These are phyloP conservation scores for Balanococcus diminutus DNA, from an alignment of 2,888 invertebrate species.

Conservation along the genomic window DNA sequence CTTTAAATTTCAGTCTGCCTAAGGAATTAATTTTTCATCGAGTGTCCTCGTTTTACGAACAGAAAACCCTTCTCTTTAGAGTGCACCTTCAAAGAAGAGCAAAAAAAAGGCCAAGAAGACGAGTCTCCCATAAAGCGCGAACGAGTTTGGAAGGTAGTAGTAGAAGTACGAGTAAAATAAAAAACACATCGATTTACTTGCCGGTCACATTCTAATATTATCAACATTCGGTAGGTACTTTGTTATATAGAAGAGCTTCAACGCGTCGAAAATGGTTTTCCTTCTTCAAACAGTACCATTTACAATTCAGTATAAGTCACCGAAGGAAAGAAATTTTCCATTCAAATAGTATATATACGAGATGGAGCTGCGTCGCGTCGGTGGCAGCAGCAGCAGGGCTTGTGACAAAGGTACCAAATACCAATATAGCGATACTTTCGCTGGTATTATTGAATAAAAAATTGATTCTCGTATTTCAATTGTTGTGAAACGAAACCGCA, in stretches of 20 bases:
- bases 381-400: not conserved
- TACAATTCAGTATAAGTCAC: conserved; percentile 6
- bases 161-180: not conserved
- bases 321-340: not conserved
- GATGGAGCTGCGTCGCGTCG: not conserved
- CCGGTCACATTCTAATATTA: conserved; percentile 10
- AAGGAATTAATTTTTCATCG: conserved; percentile 3
- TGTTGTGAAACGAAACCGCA: conserved; percentile 6
- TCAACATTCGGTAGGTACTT: conserved; percentile 1
- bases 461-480: conserved; percentile 17
- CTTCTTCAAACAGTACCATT: conserved; percentile 18
- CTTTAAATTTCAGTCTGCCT: not conserved
- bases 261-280: not conserved
- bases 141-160: not conserved
- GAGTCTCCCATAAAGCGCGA: not conserved
- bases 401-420: not conserved
- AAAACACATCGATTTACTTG: not conserved
- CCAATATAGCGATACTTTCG: too few species aligned
- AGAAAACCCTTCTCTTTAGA: too few species aligned
- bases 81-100: not conserved
- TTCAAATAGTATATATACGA: not conserved
- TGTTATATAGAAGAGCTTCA: not conserved
- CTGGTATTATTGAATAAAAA: not conserved
- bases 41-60: not conserved
- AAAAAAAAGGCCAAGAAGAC: not conserved